These are phyloP conservation scores for Podargus strigoides DNA, from an alignment of 2,797 vertebrate species.

Conservation along the genomic window DNA sequence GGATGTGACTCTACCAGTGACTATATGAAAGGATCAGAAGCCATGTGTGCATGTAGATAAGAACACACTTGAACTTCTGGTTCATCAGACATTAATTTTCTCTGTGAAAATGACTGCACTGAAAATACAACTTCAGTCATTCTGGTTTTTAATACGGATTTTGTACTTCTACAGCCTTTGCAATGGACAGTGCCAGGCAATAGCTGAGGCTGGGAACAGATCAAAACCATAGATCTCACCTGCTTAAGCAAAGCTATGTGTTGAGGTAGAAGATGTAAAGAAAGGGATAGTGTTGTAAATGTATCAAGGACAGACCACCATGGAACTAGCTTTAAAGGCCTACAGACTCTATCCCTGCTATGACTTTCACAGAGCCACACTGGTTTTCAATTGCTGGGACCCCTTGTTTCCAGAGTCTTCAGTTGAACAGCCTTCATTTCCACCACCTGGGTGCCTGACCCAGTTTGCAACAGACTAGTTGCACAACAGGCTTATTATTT, in stretches of 20 bases:
- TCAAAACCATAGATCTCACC: background rate
- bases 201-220: background rate
- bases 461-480: background rate
- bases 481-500: background rate
- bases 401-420: background rate
- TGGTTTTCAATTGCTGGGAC: background rate
- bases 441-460: background rate
- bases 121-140: background rate
- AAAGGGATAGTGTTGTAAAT: background rate
- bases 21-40: background rate
- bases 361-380: background rate
- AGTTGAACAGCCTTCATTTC: rapidly evolving
- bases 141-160: background rate
- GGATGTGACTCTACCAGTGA: background rate
- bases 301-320: background rate
- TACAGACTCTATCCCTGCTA: background rate
- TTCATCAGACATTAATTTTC: background rate
- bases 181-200: background rate
- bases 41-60: rapidly evolving
- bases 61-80: background rate
- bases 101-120: background rate
- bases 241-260: background rate
- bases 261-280: background rate
- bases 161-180: background rate
- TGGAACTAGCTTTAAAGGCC: background rate